Conservation (phyloP, 2,113 vertebrate genomes). For the Circaetus gallicus region DNA sequence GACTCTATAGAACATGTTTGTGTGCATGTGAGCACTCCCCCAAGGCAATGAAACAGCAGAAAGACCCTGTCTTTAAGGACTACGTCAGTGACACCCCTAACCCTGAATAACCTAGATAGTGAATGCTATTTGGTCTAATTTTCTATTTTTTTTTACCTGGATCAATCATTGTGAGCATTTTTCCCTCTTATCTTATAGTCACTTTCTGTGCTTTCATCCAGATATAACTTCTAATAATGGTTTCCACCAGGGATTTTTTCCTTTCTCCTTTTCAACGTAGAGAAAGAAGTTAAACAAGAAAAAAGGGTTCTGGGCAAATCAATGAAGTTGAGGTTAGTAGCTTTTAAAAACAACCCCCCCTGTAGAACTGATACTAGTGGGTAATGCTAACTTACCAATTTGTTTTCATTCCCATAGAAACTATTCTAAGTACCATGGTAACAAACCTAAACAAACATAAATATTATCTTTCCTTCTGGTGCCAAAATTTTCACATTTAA, state of each 20-base stretch:
- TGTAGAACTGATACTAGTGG: neutral
- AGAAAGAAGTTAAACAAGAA: neutral
- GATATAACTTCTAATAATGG: neutral
- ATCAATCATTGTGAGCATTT: neutral
- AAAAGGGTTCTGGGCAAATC: neutral
- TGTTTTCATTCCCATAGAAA: slow-evolving; percentile 43
- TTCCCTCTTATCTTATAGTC: neutral
- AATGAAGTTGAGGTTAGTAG: neutral
- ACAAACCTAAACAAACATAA: slow-evolving; percentile 43
- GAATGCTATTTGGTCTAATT: neutral
- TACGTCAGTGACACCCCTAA: neutral
- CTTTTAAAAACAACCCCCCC: neutral
- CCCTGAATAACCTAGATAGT: neutral
- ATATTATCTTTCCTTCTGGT: neutral
- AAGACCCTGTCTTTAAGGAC: neutral
- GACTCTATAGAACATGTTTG: neutral
- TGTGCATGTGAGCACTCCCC: neutral
- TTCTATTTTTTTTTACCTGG: neutral
- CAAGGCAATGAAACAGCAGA: neutral
- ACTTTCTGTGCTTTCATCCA: slow-evolving; percentile 6
- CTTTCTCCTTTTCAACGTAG: neutral
- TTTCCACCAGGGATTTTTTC: neutral
- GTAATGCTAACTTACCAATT: neutral
- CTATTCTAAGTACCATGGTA: slow-evolving; percentile 9
- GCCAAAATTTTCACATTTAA: neutral